Conservation (phyloP, 2,888 invertebrate genomes). For the Omphaloscelis lunosa region DNA sequence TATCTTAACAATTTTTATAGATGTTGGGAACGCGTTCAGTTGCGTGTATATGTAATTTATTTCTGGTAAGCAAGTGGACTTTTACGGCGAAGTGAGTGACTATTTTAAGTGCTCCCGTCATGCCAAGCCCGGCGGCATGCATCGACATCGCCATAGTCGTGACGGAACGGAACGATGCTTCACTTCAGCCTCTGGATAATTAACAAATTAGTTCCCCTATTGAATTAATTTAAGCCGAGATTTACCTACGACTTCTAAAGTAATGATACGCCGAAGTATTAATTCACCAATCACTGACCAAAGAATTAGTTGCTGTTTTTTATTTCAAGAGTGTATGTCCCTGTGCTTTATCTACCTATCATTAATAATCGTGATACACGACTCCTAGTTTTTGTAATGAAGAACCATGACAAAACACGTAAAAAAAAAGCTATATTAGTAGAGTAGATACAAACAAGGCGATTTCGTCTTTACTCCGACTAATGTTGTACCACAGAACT, state of each 20-base stretch:
- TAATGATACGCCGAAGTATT: slow-evolving; percentile 33
- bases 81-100: slow-evolving; percentile 74
- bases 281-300: slow-evolving; percentile 36
- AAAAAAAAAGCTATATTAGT: slow-evolving; percentile 28
- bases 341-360: slow-evolving; percentile 24
- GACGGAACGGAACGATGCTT: slow-evolving; percentile 73
- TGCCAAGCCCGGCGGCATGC: slow-evolving; percentile 60
- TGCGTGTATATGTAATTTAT: slow-evolving; percentile 66
- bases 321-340: slow-evolving; percentile 23
- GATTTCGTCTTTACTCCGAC: slow-evolving; percentile 24
- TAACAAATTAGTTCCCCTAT: slow-evolving; percentile 80
- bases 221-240: slow-evolving; percentile 72
- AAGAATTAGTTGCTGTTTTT: slow-evolving; percentile 15
- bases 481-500: slow-evolving; percentile 29
- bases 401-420: slow-evolving; percentile 10
- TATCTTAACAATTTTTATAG: slow-evolving; percentile 50
- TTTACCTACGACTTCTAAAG: slow-evolving; percentile 63
- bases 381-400: slow-evolving; percentile 42
- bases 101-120: slow-evolving; percentile 77
- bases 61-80: slow-evolving; percentile 74
- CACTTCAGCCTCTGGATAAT: slow-evolving; percentile 72
- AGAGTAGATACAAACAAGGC: slow-evolving; percentile 21
- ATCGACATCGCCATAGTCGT: slow-evolving; percentile 55
- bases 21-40: slow-evolving; percentile 46
- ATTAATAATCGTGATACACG: slow-evolving; percentile 60